Evolutionary conservation across 2,888 invertebrate genomes (phyloP).

Genomic region (Andrena dorsata): DNA sequence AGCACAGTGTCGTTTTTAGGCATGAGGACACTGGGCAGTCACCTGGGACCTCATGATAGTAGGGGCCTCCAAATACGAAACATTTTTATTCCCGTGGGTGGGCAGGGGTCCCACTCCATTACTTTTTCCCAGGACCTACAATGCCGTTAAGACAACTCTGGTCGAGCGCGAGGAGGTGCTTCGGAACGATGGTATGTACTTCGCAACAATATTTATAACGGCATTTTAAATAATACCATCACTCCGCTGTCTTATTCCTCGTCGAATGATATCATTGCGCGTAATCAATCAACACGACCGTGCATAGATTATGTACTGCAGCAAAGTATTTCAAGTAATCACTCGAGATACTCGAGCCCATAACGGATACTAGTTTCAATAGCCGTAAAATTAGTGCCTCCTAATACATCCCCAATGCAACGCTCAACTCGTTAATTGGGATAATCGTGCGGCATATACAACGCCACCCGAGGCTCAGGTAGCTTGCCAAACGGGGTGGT

Average conservation of each 20-base stretch:
- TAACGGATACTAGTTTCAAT: slow-evolving; percentile 11
- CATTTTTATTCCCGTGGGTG: too few relatives aligned
- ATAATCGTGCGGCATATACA: slow-evolving; percentile 17
- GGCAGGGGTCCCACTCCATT: too few relatives aligned
- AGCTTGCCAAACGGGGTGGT: slow-evolving; percentile 14
- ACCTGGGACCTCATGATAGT: too few relatives aligned
- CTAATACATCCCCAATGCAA: slow-evolving; percentile 32
- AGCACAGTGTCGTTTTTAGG: too few relatives aligned
- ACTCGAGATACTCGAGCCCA: background rate
- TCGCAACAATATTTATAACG: background rate
- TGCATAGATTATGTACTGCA: background rate
- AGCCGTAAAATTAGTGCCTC: slow-evolving; percentile 30
- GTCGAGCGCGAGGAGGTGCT: background rate
- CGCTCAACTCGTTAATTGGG: slow-evolving; percentile 9
- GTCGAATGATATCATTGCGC: background rate
- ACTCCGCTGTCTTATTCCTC: background rate
- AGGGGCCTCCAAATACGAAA: too few relatives aligned
- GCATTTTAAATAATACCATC: background rate
- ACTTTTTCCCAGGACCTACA: too few relatives aligned
- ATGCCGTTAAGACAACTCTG: background rate
- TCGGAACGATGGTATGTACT: background rate
- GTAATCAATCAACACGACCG: background rate
- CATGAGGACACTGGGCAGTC: too few relatives aligned
- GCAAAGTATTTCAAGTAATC: background rate
- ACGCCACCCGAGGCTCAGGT: slow-evolving; percentile 14